phyloP scores from a whole-genome alignment of 2,797 vertebrate species.

The Rhinatrema bivittatum region DNA sequence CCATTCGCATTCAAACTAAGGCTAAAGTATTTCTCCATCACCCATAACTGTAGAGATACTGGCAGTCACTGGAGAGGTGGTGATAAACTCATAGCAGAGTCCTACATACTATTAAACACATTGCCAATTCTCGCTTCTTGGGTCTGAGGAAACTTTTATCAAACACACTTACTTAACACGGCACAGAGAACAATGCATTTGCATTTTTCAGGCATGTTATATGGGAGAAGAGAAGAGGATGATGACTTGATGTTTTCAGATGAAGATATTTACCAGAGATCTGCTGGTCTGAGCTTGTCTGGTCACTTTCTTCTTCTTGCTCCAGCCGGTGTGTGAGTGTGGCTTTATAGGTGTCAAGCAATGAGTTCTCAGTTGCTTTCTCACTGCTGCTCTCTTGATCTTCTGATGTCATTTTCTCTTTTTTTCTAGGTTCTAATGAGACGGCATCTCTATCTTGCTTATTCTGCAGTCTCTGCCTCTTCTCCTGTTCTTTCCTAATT shows the following conservation, averaged over 20 bases:
- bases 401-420: constrained; percentile 26
- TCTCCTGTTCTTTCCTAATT: constrained; percentile 55
- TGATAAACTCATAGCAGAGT: too few relatives aligned
- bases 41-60: too few relatives aligned
- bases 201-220: too few relatives aligned
- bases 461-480: constrained; percentile 36
- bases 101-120: too few relatives aligned
- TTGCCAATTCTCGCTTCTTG: too few relatives aligned
- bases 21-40: too few relatives aligned
- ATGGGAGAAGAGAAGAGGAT: too few relatives aligned
- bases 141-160: too few relatives aligned
- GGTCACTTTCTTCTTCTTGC: constrained; percentile 50
- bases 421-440: constrained; percentile 11
- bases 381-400: constrained; percentile 29
- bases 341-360: constrained; percentile 30
- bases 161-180: too few relatives aligned
- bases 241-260: background rate
- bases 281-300: constrained; percentile 57
- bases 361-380: constrained; percentile 16
- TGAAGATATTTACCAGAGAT: constrained; percentile 53
- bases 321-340: constrained; percentile 47
- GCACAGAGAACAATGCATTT: too few relatives aligned
- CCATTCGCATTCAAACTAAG: too few relatives aligned
- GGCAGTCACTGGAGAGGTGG: too few relatives aligned
- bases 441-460: constrained; percentile 12